Conservation (phyloP, 2,113 vertebrate species). For the Lates calcarifer region DNA sequence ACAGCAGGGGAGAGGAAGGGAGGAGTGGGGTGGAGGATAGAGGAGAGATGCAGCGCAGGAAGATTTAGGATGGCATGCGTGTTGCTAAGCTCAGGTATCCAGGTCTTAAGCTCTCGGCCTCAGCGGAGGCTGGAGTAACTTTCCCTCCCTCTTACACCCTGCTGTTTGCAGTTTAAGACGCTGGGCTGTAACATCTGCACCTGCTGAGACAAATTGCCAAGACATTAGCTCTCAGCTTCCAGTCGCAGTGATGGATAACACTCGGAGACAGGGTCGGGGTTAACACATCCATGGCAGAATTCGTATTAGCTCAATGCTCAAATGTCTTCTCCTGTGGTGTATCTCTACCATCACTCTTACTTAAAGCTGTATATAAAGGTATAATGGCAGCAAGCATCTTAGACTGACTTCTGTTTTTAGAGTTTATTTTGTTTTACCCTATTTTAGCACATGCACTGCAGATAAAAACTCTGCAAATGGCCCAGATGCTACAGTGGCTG, state of each 20-base stretch:
- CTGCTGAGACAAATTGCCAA: slow-evolving; percentile 1
- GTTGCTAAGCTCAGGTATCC: slow-evolving; percentile 4
- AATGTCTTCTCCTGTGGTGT: background rate
- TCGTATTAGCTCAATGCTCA: background rate
- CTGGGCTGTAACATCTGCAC: background rate
- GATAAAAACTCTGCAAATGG: background rate
- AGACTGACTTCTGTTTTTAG: no score
- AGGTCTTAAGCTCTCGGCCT: background rate
- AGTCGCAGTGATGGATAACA: slow-evolving; percentile 15
- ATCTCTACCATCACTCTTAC: background rate
- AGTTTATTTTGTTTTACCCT: no score
- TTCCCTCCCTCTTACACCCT: background rate
- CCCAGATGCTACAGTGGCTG: background rate
- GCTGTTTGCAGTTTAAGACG: background rate
- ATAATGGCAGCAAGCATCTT: background rate
- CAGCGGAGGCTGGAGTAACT: background rate
- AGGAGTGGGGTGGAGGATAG: no score
- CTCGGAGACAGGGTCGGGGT: background rate
- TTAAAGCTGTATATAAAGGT: background rate
- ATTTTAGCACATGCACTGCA: background rate
- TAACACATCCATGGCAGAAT: slow-evolving; percentile 12
- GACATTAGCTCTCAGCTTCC: slow-evolving; percentile 11
- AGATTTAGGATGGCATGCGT: slow-evolving; percentile 22
- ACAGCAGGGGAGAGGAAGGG: background rate
- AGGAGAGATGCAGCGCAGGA: background rate